Conservation (phyloP, 1,140 invertebrate genomes). For the Nomia melanderi region DNA sequence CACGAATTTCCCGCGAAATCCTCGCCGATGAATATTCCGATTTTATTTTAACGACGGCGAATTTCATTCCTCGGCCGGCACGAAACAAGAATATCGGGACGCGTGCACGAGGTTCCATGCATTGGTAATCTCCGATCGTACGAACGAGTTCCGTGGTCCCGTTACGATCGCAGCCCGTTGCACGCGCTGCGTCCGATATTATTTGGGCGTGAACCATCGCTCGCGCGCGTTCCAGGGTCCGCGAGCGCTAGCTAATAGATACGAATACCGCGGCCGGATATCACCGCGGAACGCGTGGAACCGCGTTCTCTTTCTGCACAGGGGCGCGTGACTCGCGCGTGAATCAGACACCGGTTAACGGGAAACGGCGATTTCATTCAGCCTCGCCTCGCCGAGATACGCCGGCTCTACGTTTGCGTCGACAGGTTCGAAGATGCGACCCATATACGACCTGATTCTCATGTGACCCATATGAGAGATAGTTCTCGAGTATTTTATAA, state of each 20-base stretch:
- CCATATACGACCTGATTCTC: too few species aligned
- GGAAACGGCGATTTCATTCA: conserved; percentile 38
- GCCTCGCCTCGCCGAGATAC: not conserved
- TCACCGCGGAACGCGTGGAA: too few species aligned
- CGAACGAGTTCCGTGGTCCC: not conserved
- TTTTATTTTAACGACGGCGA: too few species aligned
- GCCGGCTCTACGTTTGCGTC: too few species aligned
- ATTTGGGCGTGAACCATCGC: conserved; percentile 10
- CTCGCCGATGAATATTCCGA: too few species aligned
- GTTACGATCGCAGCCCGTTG: not conserved
- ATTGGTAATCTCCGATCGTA: not conserved
- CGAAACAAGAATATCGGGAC: not conserved
- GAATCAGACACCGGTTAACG: conserved; percentile 39
- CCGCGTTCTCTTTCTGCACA: conserved; percentile 23
- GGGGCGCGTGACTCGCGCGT: conserved; percentile 7
- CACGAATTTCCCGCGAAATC: too few species aligned
- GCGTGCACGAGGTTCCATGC: not conserved
- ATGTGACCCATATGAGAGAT: too few species aligned
- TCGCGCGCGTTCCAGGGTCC: not conserved
- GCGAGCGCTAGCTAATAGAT: conserved; percentile 15
- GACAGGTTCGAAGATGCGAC: too few species aligned
- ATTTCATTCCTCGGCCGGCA: not conserved
- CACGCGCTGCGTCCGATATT: not conserved
- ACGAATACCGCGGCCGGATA: too few species aligned
- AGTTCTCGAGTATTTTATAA: too few species aligned